Evolutionary conservation across 2,888 invertebrate species (phyloP), one percentile per base, ranked within the genome.

Genomic region (Cabera pusaria): DNA sequence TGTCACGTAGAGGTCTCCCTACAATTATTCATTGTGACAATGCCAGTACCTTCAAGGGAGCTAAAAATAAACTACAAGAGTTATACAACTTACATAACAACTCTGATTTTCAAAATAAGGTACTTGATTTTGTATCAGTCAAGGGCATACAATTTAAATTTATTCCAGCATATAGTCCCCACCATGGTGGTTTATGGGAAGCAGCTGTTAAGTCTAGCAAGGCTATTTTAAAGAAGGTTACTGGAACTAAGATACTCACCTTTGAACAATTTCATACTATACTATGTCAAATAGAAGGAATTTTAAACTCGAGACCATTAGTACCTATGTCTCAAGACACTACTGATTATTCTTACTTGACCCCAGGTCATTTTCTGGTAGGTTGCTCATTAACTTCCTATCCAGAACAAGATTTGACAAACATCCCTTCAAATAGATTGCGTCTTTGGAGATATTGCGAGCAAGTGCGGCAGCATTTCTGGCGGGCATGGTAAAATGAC

Each of bases 401-500:
- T 8, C 8, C 20, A 5, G 7, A 8, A 1, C 8, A 7, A 8
- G 20, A 7, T 20, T 8, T 20, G 7, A 20, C 20, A n/a, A n/a
- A n/a, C 4, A 26, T 20, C 8, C 7, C 24, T 31, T n/a, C 25
- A 12, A 25, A 14, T 11, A 33, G 33, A 6, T 9, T 34, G 6
- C 22, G 24, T 1, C 20, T 36, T 11, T 27, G 36, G 32, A 22
- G 35, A 18, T 21, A 16, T 23, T 42, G 34, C 10, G 22, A 25
- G 5, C 12, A 32, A 5, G 26, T 44, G 17, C 7, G 28, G 25
- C 35, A 31, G 9, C 21, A 23, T 7, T 38, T 48, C 27, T 34
- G 40, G 40, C 29, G 26, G 5, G 21, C 21, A 5, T 41, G 41
- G 35, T 18, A 19, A 5, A 29, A 29, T 20, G 21, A 41, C 16